Percentiles rank a stretch among this genome's conserved stretches.
These are phyloP conservation scores for Takifugu ocellatus DNA, from an alignment of 2,797 vertebrate species.

Conservation along the genomic window DNA sequence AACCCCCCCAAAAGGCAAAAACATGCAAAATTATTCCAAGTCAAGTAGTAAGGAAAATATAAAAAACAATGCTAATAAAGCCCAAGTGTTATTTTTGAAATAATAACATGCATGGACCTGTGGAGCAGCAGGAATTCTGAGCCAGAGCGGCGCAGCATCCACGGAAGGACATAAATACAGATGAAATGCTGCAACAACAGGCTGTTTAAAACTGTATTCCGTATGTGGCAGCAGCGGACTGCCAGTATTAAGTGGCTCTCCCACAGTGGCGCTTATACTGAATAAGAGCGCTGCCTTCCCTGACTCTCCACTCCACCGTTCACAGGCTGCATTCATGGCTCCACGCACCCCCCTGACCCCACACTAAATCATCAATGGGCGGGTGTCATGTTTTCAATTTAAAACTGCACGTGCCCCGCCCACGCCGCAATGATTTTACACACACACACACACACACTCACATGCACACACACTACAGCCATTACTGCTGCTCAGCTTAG, in stretches of 20 bases:
- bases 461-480: constrained; percentile 20
- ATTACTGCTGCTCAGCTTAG: constrained; percentile 50
- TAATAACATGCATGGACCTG: not conserved
- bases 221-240: constrained; percentile 35
- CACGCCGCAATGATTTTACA: constrained; percentile 40
- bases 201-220: not conserved
- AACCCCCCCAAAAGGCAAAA: not conserved
- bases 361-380: constrained; percentile 59
- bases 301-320: constrained; percentile 37
- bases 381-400: constrained; percentile 74
- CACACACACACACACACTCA: constrained; percentile 13
- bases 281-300: constrained; percentile 31
- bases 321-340: constrained; percentile 50
- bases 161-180: not conserved
- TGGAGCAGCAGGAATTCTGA: not conserved
- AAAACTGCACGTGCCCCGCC: constrained; percentile 70
- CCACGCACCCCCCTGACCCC: constrained; percentile 33
- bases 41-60: not conserved
- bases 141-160: not conserved
- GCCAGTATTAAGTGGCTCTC: constrained; percentile 37
- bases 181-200: not conserved
- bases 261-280: constrained; percentile 29
- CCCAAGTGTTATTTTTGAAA: constrained; percentile 2
- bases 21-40: not conserved
- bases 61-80: not conserved